These are phyloP conservation scores for Cepaea nemoralis DNA, from an alignment of 1,140 invertebrate genomes.

Conservation along the genomic window DNA sequence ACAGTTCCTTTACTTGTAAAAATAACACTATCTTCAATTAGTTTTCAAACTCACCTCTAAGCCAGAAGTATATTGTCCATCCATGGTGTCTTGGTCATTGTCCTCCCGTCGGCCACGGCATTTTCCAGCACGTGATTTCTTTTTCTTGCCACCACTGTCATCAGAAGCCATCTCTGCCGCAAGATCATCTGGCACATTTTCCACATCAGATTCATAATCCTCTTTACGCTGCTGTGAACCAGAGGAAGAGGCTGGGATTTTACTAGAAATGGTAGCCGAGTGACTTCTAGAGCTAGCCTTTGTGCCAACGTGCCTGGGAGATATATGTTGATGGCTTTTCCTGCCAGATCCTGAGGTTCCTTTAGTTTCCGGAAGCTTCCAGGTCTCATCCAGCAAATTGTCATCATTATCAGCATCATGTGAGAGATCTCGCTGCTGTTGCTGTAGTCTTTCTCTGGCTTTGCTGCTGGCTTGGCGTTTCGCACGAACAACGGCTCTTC, in stretches of 20 bases:
- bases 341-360: slow-evolving; percentile 40
- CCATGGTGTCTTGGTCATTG: not conserved
- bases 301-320: not conserved
- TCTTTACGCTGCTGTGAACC: slow-evolving; percentile 4
- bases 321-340: slow-evolving; percentile 12
- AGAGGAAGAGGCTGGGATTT: not conserved
- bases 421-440: slow-evolving; percentile 35
- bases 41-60: not conserved
- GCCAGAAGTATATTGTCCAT: not conserved
- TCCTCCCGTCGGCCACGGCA: slow-evolving; percentile 7
- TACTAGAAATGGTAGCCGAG: not conserved
- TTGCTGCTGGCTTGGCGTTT: slow-evolving; percentile 46
- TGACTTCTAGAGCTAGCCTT: not conserved
- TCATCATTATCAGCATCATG: slow-evolving; percentile 33
- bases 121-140: not conserved
- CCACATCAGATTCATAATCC: slow-evolving; percentile 39
- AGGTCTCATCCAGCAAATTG: slow-evolving; percentile 35
- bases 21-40: too few relatives aligned
- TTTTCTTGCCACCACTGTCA: slow-evolving; percentile 6
- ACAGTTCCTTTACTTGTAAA: too few relatives aligned
- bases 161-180: slow-evolving; percentile 28
- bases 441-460: slow-evolving; percentile 39
- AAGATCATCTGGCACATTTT: slow-evolving; percentile 35
- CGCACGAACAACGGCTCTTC: slow-evolving; percentile 45
- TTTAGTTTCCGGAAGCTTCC: slow-evolving; percentile 44